Percentiles rank a stretch among this genome's conserved stretches.
These are phyloP conservation scores for Drosophila fungiperda DNA, from an alignment of 2,888 invertebrate species.

Conservation along the genomic window DNA sequence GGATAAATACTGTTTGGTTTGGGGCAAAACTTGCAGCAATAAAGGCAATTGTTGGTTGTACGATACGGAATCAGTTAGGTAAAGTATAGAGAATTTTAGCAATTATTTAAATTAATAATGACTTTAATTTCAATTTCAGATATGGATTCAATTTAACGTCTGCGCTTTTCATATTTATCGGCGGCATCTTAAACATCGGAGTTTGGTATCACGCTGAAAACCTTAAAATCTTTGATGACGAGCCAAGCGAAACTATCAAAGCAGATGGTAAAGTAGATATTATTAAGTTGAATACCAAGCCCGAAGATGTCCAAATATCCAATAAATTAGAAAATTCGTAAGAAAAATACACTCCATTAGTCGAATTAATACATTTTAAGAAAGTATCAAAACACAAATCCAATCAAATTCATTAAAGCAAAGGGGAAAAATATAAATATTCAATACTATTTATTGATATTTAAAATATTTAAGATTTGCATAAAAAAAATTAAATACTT, in stretches of 20 bases:
- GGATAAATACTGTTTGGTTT: conserved; percentile 88
- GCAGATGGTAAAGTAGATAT: conserved; percentile 2
- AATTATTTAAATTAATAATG: neutral
- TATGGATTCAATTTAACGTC: conserved; percentile 88
- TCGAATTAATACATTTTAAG: neutral
- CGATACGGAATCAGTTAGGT: conserved; percentile 87
- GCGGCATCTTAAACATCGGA: conserved; percentile 87
- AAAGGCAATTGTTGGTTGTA: conserved; percentile 91
- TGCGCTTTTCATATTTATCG: conserved; percentile 87
- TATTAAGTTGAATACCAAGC: neutral
- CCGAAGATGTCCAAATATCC: conserved; percentile 10
- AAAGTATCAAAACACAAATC: neutral
- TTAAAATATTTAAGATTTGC: neutral
- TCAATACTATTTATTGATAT: neutral
- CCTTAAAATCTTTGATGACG: conserved; percentile 89
- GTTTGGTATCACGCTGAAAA: conserved; percentile 89
- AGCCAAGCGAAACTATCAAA: conserved; percentile 59
- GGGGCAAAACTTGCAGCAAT: conserved; percentile 90
- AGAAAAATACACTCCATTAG: conserved; percentile 7
- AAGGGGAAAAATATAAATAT: neutral
- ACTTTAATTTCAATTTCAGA: conserved; percentile 40
- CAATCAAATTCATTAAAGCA: neutral
- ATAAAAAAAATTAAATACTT: neutral
- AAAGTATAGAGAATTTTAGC: neutral
- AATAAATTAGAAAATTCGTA: conserved; percentile 3